These are phyloP conservation scores for Siphlonurus alternatus DNA, from an alignment of 2,888 invertebrate species.

Conservation along the genomic window DNA sequence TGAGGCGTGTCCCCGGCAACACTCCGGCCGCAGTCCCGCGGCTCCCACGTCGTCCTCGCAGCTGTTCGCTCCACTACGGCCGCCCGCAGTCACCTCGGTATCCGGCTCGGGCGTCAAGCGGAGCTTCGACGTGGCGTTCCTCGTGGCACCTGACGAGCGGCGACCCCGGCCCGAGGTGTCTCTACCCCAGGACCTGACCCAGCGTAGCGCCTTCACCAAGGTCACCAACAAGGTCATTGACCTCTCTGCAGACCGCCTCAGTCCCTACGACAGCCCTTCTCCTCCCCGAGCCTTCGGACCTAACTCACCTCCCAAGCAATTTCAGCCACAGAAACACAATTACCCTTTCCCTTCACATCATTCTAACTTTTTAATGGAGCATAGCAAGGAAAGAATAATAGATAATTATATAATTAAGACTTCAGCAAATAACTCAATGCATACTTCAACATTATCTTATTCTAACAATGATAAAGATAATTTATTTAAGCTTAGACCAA, in stretches of 20 bases:
- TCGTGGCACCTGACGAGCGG: slow-evolving; percentile 68
- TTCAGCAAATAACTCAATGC: background rate
- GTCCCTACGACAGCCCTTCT: background rate
- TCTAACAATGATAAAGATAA: slow-evolving; percentile 1
- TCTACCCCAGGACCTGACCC: slow-evolving; percentile 19
- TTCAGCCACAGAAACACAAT: background rate
- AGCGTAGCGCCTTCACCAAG: slow-evolving; percentile 71
- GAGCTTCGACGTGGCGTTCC: slow-evolving; percentile 78
- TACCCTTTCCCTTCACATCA: background rate
- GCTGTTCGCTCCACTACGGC: background rate
- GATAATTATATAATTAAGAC: background rate
- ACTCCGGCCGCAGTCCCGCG: background rate
- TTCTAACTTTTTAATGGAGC: background rate
- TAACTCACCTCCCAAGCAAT: background rate
- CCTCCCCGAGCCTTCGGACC: background rate
- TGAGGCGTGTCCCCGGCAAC: background rate
- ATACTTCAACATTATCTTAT: background rate
- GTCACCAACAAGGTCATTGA: slow-evolving; percentile 20
- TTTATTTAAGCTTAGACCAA: background rate
- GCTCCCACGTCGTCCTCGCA: background rate
- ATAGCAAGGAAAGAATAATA: background rate
- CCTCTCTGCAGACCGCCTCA: background rate
- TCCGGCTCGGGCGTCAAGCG: slow-evolving; percentile 39
- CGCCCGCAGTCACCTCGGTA: slow-evolving; percentile 22
- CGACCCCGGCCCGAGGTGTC: slow-evolving; percentile 17